phyloP scores from a whole-genome alignment of 2,797 vertebrate species.

The Diglossa cyanea region DNA sequence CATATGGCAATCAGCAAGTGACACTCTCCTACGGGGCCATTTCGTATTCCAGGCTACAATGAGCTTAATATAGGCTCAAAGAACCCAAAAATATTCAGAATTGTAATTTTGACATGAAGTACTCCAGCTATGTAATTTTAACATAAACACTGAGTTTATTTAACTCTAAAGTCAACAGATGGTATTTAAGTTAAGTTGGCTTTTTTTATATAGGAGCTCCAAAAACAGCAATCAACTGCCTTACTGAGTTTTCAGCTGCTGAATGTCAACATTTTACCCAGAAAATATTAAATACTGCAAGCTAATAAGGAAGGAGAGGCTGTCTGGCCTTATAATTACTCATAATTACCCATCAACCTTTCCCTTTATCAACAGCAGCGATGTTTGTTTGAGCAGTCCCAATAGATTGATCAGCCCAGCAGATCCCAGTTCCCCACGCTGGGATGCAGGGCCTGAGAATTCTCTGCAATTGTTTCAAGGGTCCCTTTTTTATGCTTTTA shows the following conservation, averaged over 20 bases:
- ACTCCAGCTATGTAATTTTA: conserved; percentile 63
- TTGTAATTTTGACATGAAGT: conserved; percentile 64
- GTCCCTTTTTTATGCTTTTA: not conserved
- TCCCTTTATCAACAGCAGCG: not conserved
- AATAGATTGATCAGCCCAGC: not conserved
- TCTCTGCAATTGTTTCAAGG: not conserved
- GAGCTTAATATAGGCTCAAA: conserved; percentile 57
- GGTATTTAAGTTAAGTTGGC: conserved; percentile 58
- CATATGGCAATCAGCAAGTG: conserved; percentile 64
- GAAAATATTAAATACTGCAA: conserved; percentile 46
- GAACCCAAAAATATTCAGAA: conserved; percentile 56
- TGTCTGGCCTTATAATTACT: conserved; percentile 34
- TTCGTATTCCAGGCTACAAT: conserved; percentile 30
- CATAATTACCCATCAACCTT: conserved; percentile 33
- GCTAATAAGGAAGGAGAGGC: conserved; percentile 27
- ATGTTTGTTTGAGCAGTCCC: not conserved
- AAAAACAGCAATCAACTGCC: conserved; percentile 61
- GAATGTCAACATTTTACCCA: conserved; percentile 53
- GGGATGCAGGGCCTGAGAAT: rapidly evolving
- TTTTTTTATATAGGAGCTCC: conserved; percentile 13
- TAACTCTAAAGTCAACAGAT: conserved; percentile 67
- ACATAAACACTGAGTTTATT: conserved; percentile 64
- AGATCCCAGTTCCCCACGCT: rapidly evolving
- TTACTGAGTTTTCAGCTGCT: conserved; percentile 36
- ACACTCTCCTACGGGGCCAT: conserved; percentile 55